A percentile compares a stretch with the other conserved stretches of the same genome.
These are phyloP conservation scores for Carposina sasakii DNA, from an alignment of 1,140 invertebrate genomes.

Conservation along the genomic window DNA sequence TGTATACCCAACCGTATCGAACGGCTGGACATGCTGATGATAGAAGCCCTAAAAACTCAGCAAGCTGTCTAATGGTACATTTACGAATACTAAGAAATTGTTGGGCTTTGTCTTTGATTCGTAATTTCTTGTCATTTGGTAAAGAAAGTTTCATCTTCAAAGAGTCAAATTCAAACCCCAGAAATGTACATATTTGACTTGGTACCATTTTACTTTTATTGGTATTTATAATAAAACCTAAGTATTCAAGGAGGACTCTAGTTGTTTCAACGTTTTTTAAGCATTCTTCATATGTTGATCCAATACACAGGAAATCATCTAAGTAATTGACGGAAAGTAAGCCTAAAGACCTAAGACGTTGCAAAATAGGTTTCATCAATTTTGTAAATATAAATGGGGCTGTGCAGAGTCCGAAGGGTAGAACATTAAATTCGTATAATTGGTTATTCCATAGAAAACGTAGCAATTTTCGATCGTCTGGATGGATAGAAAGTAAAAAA, in stretches of 20 bases:
- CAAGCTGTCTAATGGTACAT: slow-evolving; percentile 9
- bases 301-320: slow-evolving; percentile 1
- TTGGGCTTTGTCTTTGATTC: background rate
- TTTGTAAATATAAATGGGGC: background rate
- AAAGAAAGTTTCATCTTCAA: background rate
- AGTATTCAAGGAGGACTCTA: background rate
- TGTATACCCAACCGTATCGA: slow-evolving; percentile 21
- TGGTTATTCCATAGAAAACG: background rate
- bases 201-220: background rate
- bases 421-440: slow-evolving; percentile 3
- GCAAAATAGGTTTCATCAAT: background rate
- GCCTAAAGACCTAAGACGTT: background rate
- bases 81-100: background rate
- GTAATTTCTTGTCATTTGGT: background rate
- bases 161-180: slow-evolving; percentile 4
- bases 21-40: slow-evolving; percentile 16
- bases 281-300: background rate
- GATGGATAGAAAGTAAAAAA: slow-evolving; percentile 1
- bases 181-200: background rate
- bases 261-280: background rate
- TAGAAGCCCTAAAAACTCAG: slow-evolving; percentile 14
- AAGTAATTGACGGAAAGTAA: slow-evolving; percentile 3
- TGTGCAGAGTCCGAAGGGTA: background rate
- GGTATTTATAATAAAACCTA: slow-evolving; percentile 9
- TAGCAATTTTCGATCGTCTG: background rate